Percentiles rank a stretch among this genome's conserved stretches.
Evolutionary conservation across 2,113 vertebrate species (phyloP).

Genomic region (human): GRCh38 chr15:36100001-36100500

Average conservation of each 20-base stretch:
- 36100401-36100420: neutral
- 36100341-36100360: neutral
- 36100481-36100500: constrained; percentile 14
- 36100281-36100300: constrained; percentile 37
- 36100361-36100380: neutral
- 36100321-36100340: neutral
- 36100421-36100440: neutral
- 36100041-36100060: neutral
- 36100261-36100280: constrained; percentile 37
- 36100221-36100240: neutral
- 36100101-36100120: constrained; percentile 48
- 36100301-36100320: constrained; percentile 26
- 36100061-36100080: constrained; percentile 1
- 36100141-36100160: constrained; percentile 35
- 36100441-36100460: neutral
- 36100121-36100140: constrained; percentile 13
- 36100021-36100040: neutral
- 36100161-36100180: neutral
- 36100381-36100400: neutral
- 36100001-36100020: neutral
- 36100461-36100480: neutral
- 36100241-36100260: neutral
- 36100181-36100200: neutral
- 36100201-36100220: neutral
- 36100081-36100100: constrained; percentile 47